These are phyloP conservation scores for Eleutherodactylus coqui DNA, from an alignment of 2,797 vertebrate genomes.

Conservation along the genomic window DNA sequence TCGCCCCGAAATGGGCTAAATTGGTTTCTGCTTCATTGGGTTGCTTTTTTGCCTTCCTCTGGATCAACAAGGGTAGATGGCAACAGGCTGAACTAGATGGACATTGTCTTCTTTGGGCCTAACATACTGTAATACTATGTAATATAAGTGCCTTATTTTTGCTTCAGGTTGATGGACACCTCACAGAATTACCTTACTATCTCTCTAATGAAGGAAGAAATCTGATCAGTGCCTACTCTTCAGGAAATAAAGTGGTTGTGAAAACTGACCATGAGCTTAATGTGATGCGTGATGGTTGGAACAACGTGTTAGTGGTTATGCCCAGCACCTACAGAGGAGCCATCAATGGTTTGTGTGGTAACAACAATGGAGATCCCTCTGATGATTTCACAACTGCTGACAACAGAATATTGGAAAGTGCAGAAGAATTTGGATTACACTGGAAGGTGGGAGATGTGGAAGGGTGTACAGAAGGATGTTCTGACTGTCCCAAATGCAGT, in stretches of 20 bases:
- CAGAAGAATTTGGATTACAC: conserved; percentile 64
- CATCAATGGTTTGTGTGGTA: conserved; percentile 49
- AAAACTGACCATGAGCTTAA: not conserved
- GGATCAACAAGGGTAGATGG: too few species aligned
- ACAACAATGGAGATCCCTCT: conserved; percentile 67
- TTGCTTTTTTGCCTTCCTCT: too few species aligned
- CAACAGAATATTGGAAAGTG: conserved; percentile 46
- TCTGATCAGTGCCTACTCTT: not conserved
- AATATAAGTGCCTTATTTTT: not conserved
- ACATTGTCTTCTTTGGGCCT: too few species aligned
- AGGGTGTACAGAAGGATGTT: conserved; percentile 64
- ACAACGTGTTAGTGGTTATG: not conserved
- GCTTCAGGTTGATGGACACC: conserved; percentile 44
- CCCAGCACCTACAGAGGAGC: conserved; percentile 35
- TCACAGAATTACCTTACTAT: conserved; percentile 35
- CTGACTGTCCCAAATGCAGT: conserved; percentile 64
- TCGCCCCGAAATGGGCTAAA: too few species aligned
- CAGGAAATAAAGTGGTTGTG: not conserved
- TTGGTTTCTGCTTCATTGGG: too few species aligned
- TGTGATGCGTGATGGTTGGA: not conserved
- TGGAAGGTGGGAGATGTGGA: conserved; percentile 70
- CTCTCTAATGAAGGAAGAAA: not conserved
- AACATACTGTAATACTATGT: too few species aligned
- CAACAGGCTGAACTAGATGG: too few species aligned
- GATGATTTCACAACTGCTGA: conserved; percentile 69